phyloP scores from a whole-genome alignment of 2,888 invertebrate species.

The Blastobasis lacticolella region DNA sequence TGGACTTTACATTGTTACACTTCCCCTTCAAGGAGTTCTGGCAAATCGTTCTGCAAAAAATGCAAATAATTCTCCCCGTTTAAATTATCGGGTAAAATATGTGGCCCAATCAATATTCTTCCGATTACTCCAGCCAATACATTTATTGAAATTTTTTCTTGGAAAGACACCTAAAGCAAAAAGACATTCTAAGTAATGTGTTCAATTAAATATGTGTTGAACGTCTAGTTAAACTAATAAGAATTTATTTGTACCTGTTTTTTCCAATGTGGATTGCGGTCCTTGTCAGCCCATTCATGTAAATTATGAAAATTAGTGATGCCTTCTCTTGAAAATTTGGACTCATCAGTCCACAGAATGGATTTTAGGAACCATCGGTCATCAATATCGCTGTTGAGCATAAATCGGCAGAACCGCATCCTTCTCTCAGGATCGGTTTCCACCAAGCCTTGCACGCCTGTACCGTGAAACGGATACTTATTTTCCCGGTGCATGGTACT shows the following conservation, averaged over 20 bases:
- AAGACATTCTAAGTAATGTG: no score
- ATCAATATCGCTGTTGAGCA: no score
- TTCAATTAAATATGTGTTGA: no score
- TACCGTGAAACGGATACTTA: slow-evolving; percentile 6
- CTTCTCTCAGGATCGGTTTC: slow-evolving; percentile 2
- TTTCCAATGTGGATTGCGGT: slow-evolving; percentile 11
- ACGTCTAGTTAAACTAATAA: no score
- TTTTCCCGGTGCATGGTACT: slow-evolving; percentile 5
- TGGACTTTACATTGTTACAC: no score
- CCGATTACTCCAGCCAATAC: slow-evolving; percentile 13
- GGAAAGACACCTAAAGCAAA: slow-evolving; percentile 6
- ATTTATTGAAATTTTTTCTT: slow-evolving; percentile 9
- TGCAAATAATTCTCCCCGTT: slow-evolving; percentile 7
- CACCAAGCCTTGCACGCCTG: slow-evolving; percentile 6
- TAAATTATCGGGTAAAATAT: slow-evolving; percentile 8
- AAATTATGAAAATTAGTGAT: slow-evolving; percentile 11
- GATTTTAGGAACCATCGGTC: slow-evolving; percentile 7
- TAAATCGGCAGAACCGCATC: slow-evolving; percentile 5
- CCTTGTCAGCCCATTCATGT: slow-evolving; percentile 11
- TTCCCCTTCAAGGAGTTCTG: neutral
- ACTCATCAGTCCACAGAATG: slow-evolving; percentile 9
- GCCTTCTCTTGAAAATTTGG: slow-evolving; percentile 9
- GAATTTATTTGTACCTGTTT: no score
- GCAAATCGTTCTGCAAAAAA: slow-evolving; percentile 5
- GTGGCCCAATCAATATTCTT: slow-evolving; percentile 5